A percentile compares a stretch with the other conserved stretches of the same genome.
These are phyloP conservation scores for Lissocephala sabroskyi DNA, from an alignment of 2,888 invertebrate genomes.

Conservation along the genomic window DNA sequence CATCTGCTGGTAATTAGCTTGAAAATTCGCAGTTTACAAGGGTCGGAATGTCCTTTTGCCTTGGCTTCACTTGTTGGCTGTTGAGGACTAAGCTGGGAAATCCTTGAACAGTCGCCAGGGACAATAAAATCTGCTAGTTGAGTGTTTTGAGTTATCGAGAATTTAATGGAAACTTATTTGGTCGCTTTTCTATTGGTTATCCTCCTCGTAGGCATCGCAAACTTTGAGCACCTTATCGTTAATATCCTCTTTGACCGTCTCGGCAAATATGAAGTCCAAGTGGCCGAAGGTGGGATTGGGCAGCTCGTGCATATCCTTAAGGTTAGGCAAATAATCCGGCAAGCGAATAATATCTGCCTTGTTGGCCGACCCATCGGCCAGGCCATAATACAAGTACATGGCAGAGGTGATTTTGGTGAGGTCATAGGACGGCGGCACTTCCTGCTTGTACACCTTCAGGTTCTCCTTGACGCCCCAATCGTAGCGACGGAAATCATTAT, in stretches of 20 bases:
- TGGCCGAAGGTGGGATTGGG: conserved; percentile 60
- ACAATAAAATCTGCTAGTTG: too few species aligned
- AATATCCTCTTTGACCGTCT: conserved; percentile 45
- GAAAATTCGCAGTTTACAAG: background rate
- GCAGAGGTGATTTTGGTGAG: conserved; percentile 43
- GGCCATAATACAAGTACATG: conserved; percentile 52
- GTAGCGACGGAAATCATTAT: conserved; percentile 50
- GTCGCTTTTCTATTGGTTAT: too few species aligned
- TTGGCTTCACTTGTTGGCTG: conserved; percentile 18
- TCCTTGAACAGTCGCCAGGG: too few species aligned
- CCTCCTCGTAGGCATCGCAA: conserved; percentile 40
- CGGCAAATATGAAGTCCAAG: conserved; percentile 64
- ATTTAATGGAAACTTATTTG: too few species aligned
- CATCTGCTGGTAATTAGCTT: conserved; percentile 25
- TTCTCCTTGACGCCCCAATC: conserved; percentile 54
- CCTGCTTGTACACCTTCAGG: conserved; percentile 32
- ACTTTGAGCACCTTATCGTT: conserved; percentile 47
- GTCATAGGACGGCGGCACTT: conserved; percentile 51
- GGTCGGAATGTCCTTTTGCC: too few species aligned
- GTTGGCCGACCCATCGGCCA: conserved; percentile 49
- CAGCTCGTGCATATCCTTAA: conserved; percentile 43
- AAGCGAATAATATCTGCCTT: conserved; percentile 41
- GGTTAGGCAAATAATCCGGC: conserved; percentile 30
- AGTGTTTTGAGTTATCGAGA: too few species aligned
- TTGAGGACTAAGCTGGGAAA: too few species aligned